These are phyloP conservation scores for Eupithecia subfuscata DNA, from an alignment of 2,888 invertebrate species.

Conservation along the genomic window DNA sequence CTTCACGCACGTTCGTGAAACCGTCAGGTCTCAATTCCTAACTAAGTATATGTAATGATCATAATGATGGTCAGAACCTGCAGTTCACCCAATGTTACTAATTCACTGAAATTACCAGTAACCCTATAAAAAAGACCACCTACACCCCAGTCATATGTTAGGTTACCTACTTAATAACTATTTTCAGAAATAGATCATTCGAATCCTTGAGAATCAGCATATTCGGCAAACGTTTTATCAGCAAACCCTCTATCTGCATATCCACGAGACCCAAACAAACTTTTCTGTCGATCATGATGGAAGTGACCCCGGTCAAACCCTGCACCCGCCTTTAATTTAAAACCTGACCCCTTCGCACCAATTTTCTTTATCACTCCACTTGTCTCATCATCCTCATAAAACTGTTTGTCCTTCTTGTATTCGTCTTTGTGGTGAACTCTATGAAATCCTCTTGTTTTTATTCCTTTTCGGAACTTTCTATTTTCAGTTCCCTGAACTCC, in stretches of 20 bases:
- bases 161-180: slow-evolving; percentile 29
- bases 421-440: slow-evolving; percentile 85
- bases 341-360: slow-evolving; percentile 77
- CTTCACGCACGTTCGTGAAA: no score
- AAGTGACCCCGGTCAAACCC: slow-evolving; percentile 68
- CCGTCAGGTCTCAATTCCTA: no score
- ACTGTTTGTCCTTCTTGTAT: slow-evolving; percentile 84
- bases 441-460: slow-evolving; percentile 84
- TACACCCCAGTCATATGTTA: not conserved
- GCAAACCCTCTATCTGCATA: slow-evolving; percentile 79
- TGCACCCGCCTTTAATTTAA: slow-evolving; percentile 72
- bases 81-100: no score
- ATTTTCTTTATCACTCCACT: slow-evolving; percentile 79
- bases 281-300: slow-evolving; percentile 73
- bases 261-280: slow-evolving; percentile 76
- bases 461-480: slow-evolving; percentile 81
- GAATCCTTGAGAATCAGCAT: slow-evolving; percentile 74
- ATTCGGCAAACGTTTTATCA: slow-evolving; percentile 77
- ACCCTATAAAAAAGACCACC: no score
- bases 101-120: no score
- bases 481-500: slow-evolving; percentile 73
- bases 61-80: no score
- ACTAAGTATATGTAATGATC: no score
- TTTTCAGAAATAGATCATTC: slow-evolving; percentile 63
- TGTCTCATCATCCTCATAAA: slow-evolving; percentile 83